A percentile compares a stretch with the other conserved stretches of the same genome.
Evolutionary conservation across 2,797 vertebrate species (phyloP).

Genomic region (Tympanoctomys barrerae): DNA sequence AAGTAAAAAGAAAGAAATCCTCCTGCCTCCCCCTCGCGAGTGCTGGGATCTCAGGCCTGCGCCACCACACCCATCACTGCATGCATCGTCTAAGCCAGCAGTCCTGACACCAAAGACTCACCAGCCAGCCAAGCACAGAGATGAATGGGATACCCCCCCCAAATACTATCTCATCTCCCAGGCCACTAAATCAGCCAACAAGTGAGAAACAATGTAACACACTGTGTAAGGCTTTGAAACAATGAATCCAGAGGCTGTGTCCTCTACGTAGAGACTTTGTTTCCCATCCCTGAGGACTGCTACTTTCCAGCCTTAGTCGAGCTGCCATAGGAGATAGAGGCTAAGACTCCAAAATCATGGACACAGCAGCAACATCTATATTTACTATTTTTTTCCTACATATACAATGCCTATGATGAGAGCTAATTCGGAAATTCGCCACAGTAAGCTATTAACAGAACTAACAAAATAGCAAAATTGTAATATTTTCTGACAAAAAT

Average conservation of each 20-base stretch:
- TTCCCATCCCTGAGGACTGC: background rate
- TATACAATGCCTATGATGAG: background rate
- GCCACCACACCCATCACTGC: background rate
- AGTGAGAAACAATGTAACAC: background rate
- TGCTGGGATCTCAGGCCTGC: background rate
- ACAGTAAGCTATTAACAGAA: background rate
- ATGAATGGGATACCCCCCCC: background rate
- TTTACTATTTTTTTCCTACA: background rate
- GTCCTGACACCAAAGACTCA: background rate
- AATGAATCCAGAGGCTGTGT: background rate
- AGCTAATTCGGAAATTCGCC: background rate
- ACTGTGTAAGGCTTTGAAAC: background rate
- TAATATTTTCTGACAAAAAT: background rate
- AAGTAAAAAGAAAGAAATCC: background rate
- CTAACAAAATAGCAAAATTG: background rate
- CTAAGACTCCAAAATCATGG: background rate
- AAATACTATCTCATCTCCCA: background rate
- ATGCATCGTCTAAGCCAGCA: background rate
- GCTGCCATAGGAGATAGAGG: background rate
- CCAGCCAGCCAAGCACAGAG: background rate
- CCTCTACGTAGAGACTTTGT: background rate
- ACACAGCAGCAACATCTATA: background rate
- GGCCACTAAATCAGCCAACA: background rate
- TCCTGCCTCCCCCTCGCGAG: background rate
- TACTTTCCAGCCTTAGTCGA: background rate